Conservation (phyloP, 2,888 invertebrate genomes). For the Plebejus argus region DNA sequence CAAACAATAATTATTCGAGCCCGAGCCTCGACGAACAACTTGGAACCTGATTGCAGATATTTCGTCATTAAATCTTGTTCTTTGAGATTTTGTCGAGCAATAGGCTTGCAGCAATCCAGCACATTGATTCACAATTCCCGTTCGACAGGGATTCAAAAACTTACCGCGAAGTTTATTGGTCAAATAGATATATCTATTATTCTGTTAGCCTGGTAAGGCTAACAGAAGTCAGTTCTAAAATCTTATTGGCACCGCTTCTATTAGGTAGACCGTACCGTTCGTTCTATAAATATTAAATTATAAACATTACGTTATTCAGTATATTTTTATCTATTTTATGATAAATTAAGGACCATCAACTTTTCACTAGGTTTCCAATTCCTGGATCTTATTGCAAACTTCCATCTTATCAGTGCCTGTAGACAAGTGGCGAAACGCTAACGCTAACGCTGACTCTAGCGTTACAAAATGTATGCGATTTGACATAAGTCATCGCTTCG, state of each 20-base stretch:
- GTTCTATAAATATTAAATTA: no score
- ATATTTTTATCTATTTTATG: no score
- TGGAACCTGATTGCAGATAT: neutral
- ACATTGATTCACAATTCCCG: neutral
- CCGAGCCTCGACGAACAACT: slow-evolving; percentile 28
- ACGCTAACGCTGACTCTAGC: no score
- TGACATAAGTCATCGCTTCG: no score
- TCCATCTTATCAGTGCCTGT: neutral
- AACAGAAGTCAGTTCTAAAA: no score
- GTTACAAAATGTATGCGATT: no score
- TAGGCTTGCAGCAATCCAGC: neutral
- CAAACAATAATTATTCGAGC: slow-evolving; percentile 37
- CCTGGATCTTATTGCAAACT: neutral
- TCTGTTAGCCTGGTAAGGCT: no score
- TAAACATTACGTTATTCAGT: no score
- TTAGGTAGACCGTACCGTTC: no score
- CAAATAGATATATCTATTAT: neutral
- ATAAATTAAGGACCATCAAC: no score
- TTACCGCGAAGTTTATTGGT: neutral
- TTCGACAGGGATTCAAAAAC: neutral
- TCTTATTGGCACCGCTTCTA: no score
- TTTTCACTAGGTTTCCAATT: neutral
- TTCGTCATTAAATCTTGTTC: slow-evolving; percentile 1
- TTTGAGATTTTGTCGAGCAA: neutral
- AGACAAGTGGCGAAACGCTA: no score